Conservation (phyloP, 2,797 vertebrate species). For the Urophycis tenuis region DNA sequence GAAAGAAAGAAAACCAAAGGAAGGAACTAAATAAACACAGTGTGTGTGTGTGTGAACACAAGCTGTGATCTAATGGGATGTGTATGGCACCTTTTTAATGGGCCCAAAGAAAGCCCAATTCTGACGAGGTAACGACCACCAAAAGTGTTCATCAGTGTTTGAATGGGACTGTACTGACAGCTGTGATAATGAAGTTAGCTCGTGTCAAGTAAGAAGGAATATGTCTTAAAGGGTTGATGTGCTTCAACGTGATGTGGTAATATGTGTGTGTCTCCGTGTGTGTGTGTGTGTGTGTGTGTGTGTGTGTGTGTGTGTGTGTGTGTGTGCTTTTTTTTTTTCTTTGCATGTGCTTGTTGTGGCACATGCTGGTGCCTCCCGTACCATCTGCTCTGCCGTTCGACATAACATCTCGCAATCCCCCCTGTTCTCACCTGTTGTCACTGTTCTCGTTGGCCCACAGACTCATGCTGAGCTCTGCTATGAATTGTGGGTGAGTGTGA, state of each 20-base stretch:
- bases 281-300: neutral
- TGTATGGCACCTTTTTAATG: neutral
- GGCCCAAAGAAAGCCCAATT: neutral
- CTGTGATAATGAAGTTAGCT: neutral
- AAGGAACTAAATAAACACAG: too few relatives aligned
- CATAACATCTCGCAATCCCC: conserved; percentile 45
- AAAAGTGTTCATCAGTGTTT: neutral
- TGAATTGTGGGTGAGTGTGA: conserved; percentile 76
- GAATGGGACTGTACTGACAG: neutral
- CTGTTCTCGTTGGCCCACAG: conserved; percentile 60
- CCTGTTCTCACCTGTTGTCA: conserved; percentile 51
- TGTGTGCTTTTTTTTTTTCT: neutral
- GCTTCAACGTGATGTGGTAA: neutral
- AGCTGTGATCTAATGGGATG: neutral
- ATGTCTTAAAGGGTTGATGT: neutral
- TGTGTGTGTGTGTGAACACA: neutral
- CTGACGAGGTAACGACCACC: neutral
- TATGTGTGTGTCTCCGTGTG: neutral
- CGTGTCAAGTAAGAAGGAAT: neutral
- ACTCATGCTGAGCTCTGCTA: conserved; percentile 73
- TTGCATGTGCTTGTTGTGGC: neutral
- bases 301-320: neutral
- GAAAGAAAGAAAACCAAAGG: neutral
- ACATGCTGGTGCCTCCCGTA: neutral
- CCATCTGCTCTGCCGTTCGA: conserved; percentile 30